phyloP scores from a whole-genome alignment of 2,797 vertebrate species.

The Xyrichtys novacula region DNA sequence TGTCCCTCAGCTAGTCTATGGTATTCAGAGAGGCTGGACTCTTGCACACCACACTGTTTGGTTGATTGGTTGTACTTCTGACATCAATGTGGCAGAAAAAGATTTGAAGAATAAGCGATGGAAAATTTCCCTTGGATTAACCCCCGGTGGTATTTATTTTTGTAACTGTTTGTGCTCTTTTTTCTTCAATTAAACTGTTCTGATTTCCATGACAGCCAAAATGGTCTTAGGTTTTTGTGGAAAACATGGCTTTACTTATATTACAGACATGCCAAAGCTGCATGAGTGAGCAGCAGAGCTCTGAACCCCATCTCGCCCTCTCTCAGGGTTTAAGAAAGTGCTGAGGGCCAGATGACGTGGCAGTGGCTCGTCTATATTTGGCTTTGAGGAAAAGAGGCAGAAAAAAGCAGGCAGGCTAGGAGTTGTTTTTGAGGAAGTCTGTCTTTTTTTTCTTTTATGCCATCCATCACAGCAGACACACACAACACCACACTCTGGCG shows the following conservation, averaged over 20 bases:
- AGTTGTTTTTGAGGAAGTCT: conserved; percentile 79
- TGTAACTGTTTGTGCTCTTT: conserved; percentile 55
- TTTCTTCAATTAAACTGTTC: conserved; percentile 75
- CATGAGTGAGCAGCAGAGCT: conserved; percentile 34
- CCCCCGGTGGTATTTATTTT: conserved; percentile 77
- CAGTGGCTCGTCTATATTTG: conserved; percentile 83
- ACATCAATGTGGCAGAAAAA: conserved; percentile 30
- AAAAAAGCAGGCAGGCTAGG: conserved; percentile 60
- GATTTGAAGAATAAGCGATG: conserved; percentile 38
- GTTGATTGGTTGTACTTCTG: conserved; percentile 40
- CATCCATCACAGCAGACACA: conserved; percentile 59
- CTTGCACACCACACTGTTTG: conserved; percentile 29
- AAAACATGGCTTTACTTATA: conserved; percentile 58
- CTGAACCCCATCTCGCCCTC: conserved; percentile 65
- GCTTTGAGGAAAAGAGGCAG: conserved; percentile 72
- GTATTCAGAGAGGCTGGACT: conserved; percentile 46
- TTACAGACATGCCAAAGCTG: conserved; percentile 41
- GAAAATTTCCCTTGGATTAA: conserved; percentile 53
- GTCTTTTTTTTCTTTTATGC: conserved; percentile 48
- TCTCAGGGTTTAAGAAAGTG: conserved; percentile 60
- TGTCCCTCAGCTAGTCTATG: conserved; percentile 16
- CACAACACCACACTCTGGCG: conserved; percentile 49
- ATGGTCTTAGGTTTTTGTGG: conserved; percentile 47
- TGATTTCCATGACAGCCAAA: conserved; percentile 43
- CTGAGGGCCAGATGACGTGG: conserved; percentile 84